Base-by-base conservation (phyloP, 2,113 vertebrate genomes). In the Melanostigma gelatinosum region DNA sequence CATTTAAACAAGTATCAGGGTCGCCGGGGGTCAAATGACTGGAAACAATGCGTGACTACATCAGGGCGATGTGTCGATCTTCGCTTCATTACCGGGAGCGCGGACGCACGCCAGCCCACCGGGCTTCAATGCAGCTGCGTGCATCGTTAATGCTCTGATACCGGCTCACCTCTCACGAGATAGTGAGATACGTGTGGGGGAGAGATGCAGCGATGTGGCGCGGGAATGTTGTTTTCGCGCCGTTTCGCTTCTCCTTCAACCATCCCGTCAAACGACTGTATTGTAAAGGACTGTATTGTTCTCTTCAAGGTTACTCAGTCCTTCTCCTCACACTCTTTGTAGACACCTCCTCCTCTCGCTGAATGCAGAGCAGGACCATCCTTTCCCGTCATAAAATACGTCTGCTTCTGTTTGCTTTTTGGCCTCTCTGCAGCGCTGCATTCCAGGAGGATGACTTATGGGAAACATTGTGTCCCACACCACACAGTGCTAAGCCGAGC, bases 401-500 rank as follows among this genome's bases (percentile, higher is more conserved):
- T 88, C 90, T 88, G 88, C 91, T 93, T 93, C 85, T 89, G 92
- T 88, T 91, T 81, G 75, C 80, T 79, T 95, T 68, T 95, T 90
- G 95, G 95, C 93, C 94, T 92, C 88, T 91, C 88, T 83, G 83
- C 85, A 82, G 85, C 77, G 74, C 91, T 85, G 91, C 92, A 94
- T 96, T 95, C 93, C 94, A 94, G 89, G 88, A 90, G 89, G 87
- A 80, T 95, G 93, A 96, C 92, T 94, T 93, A 95, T 95, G 95
- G 93, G 94, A 95, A 95, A 89, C 87, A 89, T 88, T 70, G 87
- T 87, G 84, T 92, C 90, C 89, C 52, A 76, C 86, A 83, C 75
- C 82, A 88, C 80, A 74, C n/a, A 66, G 52, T 34, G 62, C 64
- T 38, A 63, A 80, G 58, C 74, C 34, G 24, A 63, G 71, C 52